Percentiles rank a stretch among this genome's conserved stretches.
Evolutionary conservation across 2,113 vertebrate genomes (phyloP).

Genomic region (Redunca redunca): DNA sequence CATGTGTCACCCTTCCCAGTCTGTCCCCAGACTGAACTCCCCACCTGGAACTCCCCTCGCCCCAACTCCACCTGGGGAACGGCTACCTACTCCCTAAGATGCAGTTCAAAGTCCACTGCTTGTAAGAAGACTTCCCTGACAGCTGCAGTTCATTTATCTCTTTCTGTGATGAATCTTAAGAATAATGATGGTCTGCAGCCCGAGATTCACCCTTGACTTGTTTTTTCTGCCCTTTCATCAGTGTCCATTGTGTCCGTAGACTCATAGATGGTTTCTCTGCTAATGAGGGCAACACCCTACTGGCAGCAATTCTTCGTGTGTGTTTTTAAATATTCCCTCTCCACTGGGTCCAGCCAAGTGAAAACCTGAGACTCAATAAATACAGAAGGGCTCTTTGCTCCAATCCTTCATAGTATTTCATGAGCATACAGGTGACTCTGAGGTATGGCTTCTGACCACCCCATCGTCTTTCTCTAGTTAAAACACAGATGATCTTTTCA

Average conservation of each 20-base stretch:
- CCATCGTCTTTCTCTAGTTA: conserved; percentile 4
- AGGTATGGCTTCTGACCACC: conserved; percentile 30
- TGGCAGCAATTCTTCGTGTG: background rate
- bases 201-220: background rate
- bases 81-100: background rate
- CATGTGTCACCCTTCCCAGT: background rate
- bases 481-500: conserved; percentile 41
- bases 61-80: background rate
- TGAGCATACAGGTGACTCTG: background rate
- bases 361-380: background rate
- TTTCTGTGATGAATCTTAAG: background rate
- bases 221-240: background rate
- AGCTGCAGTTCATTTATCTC: background rate
- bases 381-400: background rate
- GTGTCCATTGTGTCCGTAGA: background rate
- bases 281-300: background rate
- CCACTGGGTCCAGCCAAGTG: background rate
- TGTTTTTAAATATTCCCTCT: background rate
- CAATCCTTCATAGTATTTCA: background rate
- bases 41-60: background rate
- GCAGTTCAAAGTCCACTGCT: background rate
- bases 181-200: background rate
- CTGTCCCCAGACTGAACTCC: background rate
- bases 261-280: background rate
- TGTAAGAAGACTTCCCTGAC: background rate